These are phyloP conservation scores for Nerophis lumbriciformis DNA, from an alignment of 2,113 vertebrate genomes.

Conservation along the genomic window DNA sequence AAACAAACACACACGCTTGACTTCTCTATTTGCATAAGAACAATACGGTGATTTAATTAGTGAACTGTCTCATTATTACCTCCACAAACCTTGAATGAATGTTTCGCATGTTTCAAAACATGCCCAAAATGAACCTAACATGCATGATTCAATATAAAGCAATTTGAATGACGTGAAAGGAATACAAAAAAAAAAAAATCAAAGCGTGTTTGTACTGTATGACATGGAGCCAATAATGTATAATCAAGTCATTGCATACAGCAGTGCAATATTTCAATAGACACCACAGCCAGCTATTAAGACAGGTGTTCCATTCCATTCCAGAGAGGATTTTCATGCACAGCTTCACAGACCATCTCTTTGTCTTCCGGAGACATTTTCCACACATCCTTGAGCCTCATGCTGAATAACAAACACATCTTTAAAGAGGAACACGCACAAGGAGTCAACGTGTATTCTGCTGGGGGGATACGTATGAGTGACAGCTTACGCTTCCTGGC, in stretches of 20 bases:
- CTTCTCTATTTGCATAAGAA: conserved; percentile 18
- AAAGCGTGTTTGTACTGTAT: conserved; percentile 3
- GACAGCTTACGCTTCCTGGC: conserved; percentile 40
- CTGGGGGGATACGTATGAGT: conserved; percentile 42
- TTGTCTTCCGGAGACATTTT: conserved; percentile 54
- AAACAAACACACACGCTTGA: conserved; percentile 17
- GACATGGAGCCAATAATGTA: neutral
- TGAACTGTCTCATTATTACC: conserved; percentile 35
- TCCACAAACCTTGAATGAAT: neutral
- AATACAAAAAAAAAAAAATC: neutral
- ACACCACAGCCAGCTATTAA: conserved; percentile 13
- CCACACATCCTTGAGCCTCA: conserved; percentile 39
- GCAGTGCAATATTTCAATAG: conserved; percentile 32
- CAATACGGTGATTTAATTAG: conserved; percentile 35
- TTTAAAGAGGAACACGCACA: conserved; percentile 33
- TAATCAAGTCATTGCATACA: conserved; percentile 25
- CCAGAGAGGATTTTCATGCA: neutral
- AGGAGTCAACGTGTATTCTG: no score
- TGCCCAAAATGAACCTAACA: conserved; percentile 37
- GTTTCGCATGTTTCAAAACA: neutral
- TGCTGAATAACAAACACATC: conserved; percentile 52
- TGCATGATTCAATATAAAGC: conserved; percentile 62
- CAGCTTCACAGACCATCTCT: conserved; percentile 11
- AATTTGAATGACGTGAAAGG: conserved; percentile 35
- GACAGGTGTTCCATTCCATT: conserved; percentile 9